Base-by-base conservation (phyloP, 2,797 vertebrate genomes). In the Trichosurus vulpecula region DNA sequence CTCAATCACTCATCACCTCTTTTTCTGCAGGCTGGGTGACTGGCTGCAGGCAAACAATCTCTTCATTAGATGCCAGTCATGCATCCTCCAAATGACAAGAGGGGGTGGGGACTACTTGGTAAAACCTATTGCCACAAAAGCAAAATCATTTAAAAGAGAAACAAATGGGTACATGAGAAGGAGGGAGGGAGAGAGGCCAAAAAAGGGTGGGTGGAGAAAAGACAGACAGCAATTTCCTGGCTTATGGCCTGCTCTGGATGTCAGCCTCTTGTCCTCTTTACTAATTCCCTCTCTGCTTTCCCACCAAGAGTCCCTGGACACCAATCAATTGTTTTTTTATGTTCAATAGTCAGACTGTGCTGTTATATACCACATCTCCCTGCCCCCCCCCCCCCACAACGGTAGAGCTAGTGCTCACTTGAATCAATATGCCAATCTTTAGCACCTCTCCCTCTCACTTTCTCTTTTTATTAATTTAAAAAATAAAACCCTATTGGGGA, bases 261-360 rank as follows among this genome's bases (percentile, higher is more conserved):
- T 95, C 94, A 93, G 90, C 91, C 94, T 41, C 58, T 90, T 29
- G 31, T 10, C 91, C 89, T 94, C 55, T 95, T 13, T 96, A 94
- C 95, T 94, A 92, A 97, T 95, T 94, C 96, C 31, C 66, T 97
- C 54, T 56, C 90, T 91, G 93, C 52, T 87, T 93, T 93, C 95
- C 92, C 95, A 93, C 93, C 94, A 91, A 90, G 90, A 93, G 93
- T 92, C 94, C 95, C 94, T 47, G 31, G 94, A 95, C 74, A 95
- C 53, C 90, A 92, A 47, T 87, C 25, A 57, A 90, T 87, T 41
- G 22, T 89, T 92, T 51, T 87, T 87, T 54, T 54, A 56, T 47
- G 25, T 61, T 95, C 5, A 94, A 91, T 91, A 94, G 93, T 94
- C 95, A 93, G 94, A 92, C 41, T 52, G 61, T 93, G 57, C 57